Percentiles rank a stretch among this genome's conserved stretches.
Evolutionary conservation across 2,888 invertebrate species (phyloP).

Genomic region (Caradrina clavipalpis): DNA sequence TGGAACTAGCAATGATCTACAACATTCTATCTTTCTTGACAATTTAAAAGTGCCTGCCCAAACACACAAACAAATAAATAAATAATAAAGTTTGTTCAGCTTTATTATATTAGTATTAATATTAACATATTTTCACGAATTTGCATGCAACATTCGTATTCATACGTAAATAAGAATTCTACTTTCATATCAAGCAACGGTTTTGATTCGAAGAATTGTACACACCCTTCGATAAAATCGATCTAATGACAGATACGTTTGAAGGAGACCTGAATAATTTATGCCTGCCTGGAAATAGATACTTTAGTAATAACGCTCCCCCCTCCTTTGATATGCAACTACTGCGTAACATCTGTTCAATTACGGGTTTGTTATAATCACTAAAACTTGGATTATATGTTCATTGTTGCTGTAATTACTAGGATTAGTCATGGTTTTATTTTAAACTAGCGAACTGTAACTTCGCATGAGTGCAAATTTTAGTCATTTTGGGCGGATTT

Average conservation of each 20-base stretch:
- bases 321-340: conserved; percentile 15
- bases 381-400: conserved; percentile 25
- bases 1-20: too few species aligned
- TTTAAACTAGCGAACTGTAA: background rate
- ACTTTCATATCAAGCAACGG: background rate
- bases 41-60: too few species aligned
- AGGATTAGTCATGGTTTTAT: conserved; percentile 7
- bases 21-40: too few species aligned
- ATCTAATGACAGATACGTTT: conserved; percentile 39
- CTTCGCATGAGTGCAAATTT: too few species aligned
- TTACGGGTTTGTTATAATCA: conserved; percentile 28
- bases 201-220: conserved; percentile 4
- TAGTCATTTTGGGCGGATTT: too few species aligned
- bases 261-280: conserved; percentile 41
- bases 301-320: conserved; percentile 41
- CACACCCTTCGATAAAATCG: conserved; percentile 38
- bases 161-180: background rate
- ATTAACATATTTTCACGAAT: background rate
- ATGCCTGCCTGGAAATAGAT: conserved; percentile 43
- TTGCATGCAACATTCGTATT: conserved; percentile 2
- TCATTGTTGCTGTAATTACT: conserved; percentile 27
- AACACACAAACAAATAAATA: too few species aligned
- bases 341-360: conserved; percentile 8
- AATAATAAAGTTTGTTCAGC: too few species aligned
- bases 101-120: background rate